Evolutionary conservation across 1,140 invertebrate species (phyloP).

Genomic region (Orchestia grillus): DNA sequence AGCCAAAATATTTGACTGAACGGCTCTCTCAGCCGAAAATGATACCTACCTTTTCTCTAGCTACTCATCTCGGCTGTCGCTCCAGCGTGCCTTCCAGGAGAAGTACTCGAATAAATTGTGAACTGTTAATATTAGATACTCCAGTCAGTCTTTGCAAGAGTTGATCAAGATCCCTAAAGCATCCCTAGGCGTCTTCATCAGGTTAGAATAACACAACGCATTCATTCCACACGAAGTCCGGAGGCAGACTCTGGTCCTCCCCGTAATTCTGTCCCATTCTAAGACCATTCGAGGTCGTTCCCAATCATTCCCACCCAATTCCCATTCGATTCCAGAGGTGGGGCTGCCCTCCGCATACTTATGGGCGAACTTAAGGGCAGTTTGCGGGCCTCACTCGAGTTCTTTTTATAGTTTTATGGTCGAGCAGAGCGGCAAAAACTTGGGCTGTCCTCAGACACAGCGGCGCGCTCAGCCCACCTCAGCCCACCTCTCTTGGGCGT

Average conservation of each 20-base stretch:
- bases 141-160: too few relatives aligned
- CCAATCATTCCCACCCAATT: slow-evolving; percentile 52
- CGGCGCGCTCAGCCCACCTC: too few relatives aligned
- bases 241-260: neutral
- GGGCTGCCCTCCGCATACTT: slow-evolving; percentile 10
- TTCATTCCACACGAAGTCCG: too few relatives aligned
- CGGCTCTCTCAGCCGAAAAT: neutral
- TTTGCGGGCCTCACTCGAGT: neutral
- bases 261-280: neutral
- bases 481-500: neutral
- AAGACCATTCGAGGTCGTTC: neutral
- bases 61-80: too few relatives aligned
- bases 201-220: too few relatives aligned
- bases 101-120: too few relatives aligned
- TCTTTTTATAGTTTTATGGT: slow-evolving; percentile 42
- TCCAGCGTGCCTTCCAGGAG: too few relatives aligned
- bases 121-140: too few relatives aligned
- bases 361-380: slow-evolving; percentile 52
- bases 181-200: too few relatives aligned
- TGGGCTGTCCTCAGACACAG: neutral
- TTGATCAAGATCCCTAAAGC: too few relatives aligned
- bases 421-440: neutral
- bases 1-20: too few relatives aligned
- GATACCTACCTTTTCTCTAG: too few relatives aligned
- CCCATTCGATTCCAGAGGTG: slow-evolving; percentile 38